These are phyloP conservation scores for Phoenicopterus ruber DNA, from an alignment of 2,113 vertebrate species.

Conservation along the genomic window DNA sequence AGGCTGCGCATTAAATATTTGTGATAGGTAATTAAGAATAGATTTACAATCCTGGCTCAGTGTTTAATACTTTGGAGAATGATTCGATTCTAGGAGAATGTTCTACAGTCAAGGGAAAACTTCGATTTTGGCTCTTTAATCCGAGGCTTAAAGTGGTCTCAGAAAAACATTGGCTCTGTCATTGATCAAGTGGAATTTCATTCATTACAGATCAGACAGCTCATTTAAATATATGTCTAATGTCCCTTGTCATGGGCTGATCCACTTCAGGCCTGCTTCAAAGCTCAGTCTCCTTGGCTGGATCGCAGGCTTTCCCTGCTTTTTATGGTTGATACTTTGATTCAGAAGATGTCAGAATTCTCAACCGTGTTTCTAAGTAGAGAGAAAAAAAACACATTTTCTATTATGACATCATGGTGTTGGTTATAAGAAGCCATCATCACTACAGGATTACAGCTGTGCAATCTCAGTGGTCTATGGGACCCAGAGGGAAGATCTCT, in stretches of 20 bases:
- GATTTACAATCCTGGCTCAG: slow-evolving; percentile 56
- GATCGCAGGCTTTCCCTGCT: not conserved
- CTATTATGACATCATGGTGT: not conserved
- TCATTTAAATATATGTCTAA: slow-evolving; percentile 47
- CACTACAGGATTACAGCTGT: not conserved
- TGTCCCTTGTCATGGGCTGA: slow-evolving; percentile 21
- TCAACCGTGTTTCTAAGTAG: not conserved
- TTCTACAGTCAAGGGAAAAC: slow-evolving; percentile 33
- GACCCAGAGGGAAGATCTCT: not conserved
- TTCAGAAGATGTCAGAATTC: slow-evolving; percentile 9
- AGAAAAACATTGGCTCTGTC: slow-evolving; percentile 11
- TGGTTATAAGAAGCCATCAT: not conserved
- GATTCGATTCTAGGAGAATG: slow-evolving; percentile 48
- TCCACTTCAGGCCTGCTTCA: slow-evolving; percentile 40
- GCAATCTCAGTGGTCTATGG: not conserved
- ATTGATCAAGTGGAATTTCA: slow-evolving; percentile 45
- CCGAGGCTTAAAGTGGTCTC: slow-evolving; percentile 12
- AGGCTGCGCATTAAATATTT: slow-evolving; percentile 63
- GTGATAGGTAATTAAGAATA: slow-evolving; percentile 69
- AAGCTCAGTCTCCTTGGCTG: not conserved
- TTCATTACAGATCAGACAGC: slow-evolving; percentile 15
- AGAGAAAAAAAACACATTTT: not conserved
- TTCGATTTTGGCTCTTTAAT: slow-evolving; percentile 28
- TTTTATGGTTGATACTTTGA: slow-evolving; percentile 6
- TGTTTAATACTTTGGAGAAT: slow-evolving; percentile 50